These are phyloP conservation scores for Erpobdella octoculata DNA, from an alignment of 2,888 invertebrate species.

Conservation along the genomic window DNA sequence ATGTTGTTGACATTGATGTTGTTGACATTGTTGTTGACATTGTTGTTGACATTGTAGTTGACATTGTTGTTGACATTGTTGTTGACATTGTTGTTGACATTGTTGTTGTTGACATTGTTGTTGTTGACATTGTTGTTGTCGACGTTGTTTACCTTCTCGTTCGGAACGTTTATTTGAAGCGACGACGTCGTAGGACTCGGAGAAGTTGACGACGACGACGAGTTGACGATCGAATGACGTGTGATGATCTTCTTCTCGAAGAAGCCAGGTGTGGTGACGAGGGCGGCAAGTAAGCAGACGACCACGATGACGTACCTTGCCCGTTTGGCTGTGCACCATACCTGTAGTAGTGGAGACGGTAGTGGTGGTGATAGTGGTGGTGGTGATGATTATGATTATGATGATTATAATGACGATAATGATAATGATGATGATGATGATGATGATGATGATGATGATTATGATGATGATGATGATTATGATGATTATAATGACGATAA, in stretches of 20 bases:
- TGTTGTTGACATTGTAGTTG: too few relatives aligned
- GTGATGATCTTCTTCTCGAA: conserved; percentile 56
- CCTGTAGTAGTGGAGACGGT: conserved; percentile 49
- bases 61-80: too few relatives aligned
- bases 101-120: too few relatives aligned
- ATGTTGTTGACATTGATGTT: too few relatives aligned
- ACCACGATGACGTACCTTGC: conserved; percentile 62
- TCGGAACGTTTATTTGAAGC: too few relatives aligned
- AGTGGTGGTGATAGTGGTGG: neutral
- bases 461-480: conserved; percentile 12
- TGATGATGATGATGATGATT: conserved; percentile 9
- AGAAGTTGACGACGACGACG: too few relatives aligned
- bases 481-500: neutral
- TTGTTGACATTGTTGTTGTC: too few relatives aligned
- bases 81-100: too few relatives aligned
- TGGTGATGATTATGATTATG: neutral
- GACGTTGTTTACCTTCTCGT: neutral
- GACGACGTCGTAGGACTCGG: too few relatives aligned
- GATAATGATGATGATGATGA: neutral
- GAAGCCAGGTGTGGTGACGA: conserved; percentile 61
- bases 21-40: too few relatives aligned
- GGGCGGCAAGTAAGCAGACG: conserved; percentile 59
- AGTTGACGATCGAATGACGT: neutral
- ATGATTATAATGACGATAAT: neutral
- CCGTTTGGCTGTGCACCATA: conserved; percentile 62